These are phyloP conservation scores for Macaca mulatta DNA, from an alignment of 2,113 vertebrate species.

Conservation along the genomic window DNA sequence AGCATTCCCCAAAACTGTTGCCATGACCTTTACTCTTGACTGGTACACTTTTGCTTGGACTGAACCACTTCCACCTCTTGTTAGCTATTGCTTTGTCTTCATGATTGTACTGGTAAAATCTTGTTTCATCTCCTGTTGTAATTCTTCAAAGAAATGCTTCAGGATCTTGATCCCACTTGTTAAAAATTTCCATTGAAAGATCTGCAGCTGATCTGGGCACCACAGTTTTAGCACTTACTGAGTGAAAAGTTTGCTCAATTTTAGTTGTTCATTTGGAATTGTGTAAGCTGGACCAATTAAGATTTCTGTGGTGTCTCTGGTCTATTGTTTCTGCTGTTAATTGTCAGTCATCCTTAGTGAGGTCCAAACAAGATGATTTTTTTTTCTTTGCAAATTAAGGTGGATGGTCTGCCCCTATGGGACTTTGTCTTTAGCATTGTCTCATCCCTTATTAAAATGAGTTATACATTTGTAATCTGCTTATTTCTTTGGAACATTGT, in stretches of 20 bases:
- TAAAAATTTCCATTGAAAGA: background rate
- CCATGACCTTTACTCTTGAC: background rate
- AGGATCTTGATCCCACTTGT: background rate
- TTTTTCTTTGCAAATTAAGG: background rate
- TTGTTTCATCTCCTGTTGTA: background rate
- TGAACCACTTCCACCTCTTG: background rate
- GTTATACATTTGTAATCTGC: background rate
- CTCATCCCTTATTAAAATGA: background rate
- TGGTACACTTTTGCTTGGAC: background rate
- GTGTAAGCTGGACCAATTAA: background rate
- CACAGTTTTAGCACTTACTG: background rate
- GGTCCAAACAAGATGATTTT: background rate
- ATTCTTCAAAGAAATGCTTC: background rate
- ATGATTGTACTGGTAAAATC: background rate
- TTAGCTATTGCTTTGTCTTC: background rate
- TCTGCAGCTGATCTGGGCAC: background rate
- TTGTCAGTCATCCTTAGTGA: background rate
- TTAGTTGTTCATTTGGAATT: background rate
- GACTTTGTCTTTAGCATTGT: background rate
- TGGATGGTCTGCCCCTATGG: background rate
- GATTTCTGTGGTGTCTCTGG: background rate
- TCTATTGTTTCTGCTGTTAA: background rate
- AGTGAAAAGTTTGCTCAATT: background rate
- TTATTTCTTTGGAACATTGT: background rate
- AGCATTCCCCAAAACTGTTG: background rate